A percentile compares a stretch with the other conserved stretches of the same genome.
Conservation (phyloP, 1,140 invertebrate genomes). For the Pollicipes pollicipes region DNA sequence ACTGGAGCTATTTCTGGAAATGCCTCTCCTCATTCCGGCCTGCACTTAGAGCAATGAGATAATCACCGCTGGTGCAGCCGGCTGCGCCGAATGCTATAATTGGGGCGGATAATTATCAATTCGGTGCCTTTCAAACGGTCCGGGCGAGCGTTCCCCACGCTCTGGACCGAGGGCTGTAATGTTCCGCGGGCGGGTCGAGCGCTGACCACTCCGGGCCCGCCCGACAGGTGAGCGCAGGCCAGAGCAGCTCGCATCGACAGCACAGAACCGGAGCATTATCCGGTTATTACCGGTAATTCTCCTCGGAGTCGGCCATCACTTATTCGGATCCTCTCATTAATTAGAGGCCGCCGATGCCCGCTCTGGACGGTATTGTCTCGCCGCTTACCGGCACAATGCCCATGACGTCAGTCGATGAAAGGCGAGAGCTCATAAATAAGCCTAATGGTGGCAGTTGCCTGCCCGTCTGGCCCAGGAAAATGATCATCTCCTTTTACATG, state of each 20-base stretch:
- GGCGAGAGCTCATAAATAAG: neutral
- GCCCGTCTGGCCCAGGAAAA: neutral
- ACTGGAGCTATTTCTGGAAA: neutral
- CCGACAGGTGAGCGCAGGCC: neutral
- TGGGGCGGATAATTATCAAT: slow-evolving; percentile 1
- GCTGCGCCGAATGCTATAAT: neutral
- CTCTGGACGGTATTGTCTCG: neutral
- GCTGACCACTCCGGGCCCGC: neutral
- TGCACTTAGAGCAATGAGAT: neutral
- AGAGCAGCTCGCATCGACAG: neutral
- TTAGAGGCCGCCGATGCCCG: neutral
- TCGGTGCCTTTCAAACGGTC: neutral
- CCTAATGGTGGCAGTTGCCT: neutral
- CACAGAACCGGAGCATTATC: neutral
- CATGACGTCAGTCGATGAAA: neutral
- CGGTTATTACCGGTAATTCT: neutral
- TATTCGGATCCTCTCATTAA: neutral
- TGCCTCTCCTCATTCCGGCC: neutral
- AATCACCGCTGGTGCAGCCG: neutral
- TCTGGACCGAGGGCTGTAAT: neutral
- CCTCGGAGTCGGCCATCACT: neutral
- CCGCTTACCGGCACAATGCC: neutral
- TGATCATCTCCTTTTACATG: neutral
- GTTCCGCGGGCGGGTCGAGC: neutral
- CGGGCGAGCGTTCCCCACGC: neutral